Percentiles rank a stretch among this genome's conserved stretches.
Conservation (phyloP, 2,888 invertebrate genomes). For the Anaspis maculata region DNA sequence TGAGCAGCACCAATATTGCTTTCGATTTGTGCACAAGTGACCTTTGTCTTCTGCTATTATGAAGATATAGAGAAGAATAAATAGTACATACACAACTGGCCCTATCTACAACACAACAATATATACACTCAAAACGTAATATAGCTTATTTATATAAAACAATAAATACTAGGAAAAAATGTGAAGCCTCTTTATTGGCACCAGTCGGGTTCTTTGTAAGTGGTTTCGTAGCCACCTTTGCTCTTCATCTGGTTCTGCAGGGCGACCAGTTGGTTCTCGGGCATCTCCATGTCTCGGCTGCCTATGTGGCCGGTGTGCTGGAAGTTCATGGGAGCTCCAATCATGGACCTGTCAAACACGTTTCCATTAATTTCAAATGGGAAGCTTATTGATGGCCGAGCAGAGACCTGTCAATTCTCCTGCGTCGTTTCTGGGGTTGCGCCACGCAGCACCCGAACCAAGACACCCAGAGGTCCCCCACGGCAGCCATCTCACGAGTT, state of each 20-base stretch:
- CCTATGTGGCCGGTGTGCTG: conserved; percentile 90
- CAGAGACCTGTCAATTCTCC: conserved; percentile 60
- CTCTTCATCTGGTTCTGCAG: conserved; percentile 93
- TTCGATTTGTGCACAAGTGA: no score
- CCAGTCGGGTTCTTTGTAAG: no score
- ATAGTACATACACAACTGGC: no score
- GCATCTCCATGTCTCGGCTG: conserved; percentile 81
- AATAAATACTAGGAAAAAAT: no score
- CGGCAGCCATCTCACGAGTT: conserved; percentile 44
- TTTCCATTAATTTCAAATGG: no score
- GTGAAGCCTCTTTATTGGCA: no score
- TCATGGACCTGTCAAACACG: conserved; percentile 83
- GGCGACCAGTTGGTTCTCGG: conserved; percentile 71
- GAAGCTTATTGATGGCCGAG: neutral
- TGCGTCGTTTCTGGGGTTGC: conserved; percentile 68
- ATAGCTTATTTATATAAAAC: no score
- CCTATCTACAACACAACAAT: no score
- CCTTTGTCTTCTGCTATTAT: no score
- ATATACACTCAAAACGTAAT: no score
- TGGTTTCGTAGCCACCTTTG: conserved; percentile 82
- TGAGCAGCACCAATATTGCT: no score
- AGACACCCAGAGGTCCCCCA: conserved; percentile 77
- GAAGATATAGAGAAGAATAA: no score
- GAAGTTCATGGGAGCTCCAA: conserved; percentile 91
- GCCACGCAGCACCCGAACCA: conserved; percentile 88